Base-by-base conservation (phyloP, 2,888 invertebrate species). In the Drosophila differens region DNA sequence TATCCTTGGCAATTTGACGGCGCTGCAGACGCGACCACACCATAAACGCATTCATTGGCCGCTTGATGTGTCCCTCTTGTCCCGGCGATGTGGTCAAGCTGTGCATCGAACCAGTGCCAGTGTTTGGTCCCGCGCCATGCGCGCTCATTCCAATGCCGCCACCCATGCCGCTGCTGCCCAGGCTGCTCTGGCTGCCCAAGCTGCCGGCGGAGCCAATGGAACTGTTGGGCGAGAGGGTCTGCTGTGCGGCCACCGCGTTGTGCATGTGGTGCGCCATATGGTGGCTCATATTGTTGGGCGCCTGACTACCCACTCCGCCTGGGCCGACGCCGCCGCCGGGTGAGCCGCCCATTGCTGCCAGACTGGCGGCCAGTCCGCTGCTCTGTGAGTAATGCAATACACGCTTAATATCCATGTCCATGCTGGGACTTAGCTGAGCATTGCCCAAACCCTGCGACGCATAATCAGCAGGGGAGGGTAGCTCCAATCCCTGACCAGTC, bases 21-120 rank as follows among this genome's bases (percentile, higher is more conserved):
- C 98, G 94, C 93, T 98, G 98, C 49, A 98, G 96, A 51, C 98
- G 94, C 7, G 98, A 98, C 98, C 98, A 98, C 16, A 94, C 98
- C 98, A 99, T 99, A 94, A 99, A 99, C 0, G 99, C 98, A 94
- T 99, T 99, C 99, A 99, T 99, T 3, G 99, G 99, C 28, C 99
- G 95, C 93, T 99, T 99, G 91, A 99, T 98, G 94, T 98, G 98
- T 14, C 95, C 96, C 86, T 97, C 96, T 75, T 93, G 93, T 0
- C 93, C 93, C 0, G 93, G 93, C 1, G 93, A 93, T 16, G 93
- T 92, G 55, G 91, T 83, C 84, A 92, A 84, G 47, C 91, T 90
- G 70, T 91, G 91, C 71, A 82, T 83, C 22, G 79, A 67, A 2
- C 83, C 75, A 33, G 75, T 71, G 53, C 69, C 70, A 3, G 60